phyloP scores from a whole-genome alignment of 2,113 vertebrate genomes.

The Conger conger region DNA sequence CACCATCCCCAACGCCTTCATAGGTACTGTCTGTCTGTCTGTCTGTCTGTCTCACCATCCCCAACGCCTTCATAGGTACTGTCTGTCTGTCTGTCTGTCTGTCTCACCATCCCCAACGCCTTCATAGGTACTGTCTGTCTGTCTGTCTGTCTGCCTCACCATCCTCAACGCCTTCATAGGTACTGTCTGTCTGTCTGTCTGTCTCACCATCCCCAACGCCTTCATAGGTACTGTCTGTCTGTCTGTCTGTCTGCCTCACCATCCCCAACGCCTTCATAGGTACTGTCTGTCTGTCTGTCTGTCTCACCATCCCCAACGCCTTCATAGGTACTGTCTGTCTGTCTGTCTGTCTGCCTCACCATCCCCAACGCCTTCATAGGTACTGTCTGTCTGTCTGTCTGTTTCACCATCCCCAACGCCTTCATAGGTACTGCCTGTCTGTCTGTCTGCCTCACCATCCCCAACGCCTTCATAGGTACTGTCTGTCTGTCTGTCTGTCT shows the following conservation, averaged over 20 bases:
- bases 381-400: not conserved
- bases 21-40: constrained; percentile 69
- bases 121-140: constrained; percentile 55
- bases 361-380: not conserved
- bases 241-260: not conserved
- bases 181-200: constrained; percentile 36
- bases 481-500: constrained; percentile 2
- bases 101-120: not conserved
- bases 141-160: constrained; percentile 65
- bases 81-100: constrained; percentile 67
- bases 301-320: constrained; percentile 70
- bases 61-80: not conserved
- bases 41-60: not conserved
- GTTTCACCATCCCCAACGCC: not conserved
- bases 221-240: not conserved
- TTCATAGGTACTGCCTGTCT: not conserved
- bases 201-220: not conserved
- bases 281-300: constrained; percentile 65
- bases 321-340: constrained; percentile 63
- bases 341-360: not conserved
- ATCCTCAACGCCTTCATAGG: constrained; percentile 73
- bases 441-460: too few species aligned
- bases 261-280: not conserved
- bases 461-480: not conserved
- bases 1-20: constrained; percentile 95